Evolutionary conservation across 2,113 vertebrate genomes (phyloP).

Genomic region (Euleptes europaea): DNA sequence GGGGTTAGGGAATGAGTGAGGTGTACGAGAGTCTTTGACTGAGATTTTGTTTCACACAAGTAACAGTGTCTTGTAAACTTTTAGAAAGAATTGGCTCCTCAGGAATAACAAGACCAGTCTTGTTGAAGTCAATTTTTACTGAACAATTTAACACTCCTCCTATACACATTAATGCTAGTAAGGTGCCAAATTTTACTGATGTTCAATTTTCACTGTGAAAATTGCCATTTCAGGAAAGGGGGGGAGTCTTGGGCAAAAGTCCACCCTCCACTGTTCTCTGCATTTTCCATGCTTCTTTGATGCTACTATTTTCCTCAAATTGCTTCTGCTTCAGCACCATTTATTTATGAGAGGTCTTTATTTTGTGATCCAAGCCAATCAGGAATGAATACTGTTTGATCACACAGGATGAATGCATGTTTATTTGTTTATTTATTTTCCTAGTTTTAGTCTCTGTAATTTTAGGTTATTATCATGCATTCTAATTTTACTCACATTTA

Average conservation of each 20-base stretch:
- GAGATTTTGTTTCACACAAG: slow-evolving; percentile 30
- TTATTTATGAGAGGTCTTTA: neutral
- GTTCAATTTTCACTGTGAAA: neutral
- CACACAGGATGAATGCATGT: no score
- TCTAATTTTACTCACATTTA: no score
- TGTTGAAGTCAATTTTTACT: neutral
- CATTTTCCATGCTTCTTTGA: neutral
- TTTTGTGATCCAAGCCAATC: neutral
- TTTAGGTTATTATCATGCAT: no score
- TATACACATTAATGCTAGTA: neutral
- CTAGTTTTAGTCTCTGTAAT: no score
- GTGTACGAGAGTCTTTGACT: slow-evolving; percentile 12
- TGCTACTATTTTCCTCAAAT: neutral
- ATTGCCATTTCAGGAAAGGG: neutral
- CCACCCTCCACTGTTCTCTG: neutral
- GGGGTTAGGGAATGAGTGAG: neutral
- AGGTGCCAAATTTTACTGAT: neutral
- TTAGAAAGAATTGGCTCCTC: slow-evolving; percentile 3
- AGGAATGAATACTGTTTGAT: no score
- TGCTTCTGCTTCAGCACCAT: neutral
- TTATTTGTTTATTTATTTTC: no score
- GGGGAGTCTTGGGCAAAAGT: neutral
- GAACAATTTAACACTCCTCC: neutral
- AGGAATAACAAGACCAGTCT: neutral
- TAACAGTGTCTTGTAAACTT: slow-evolving; percentile 6